phyloP scores from a whole-genome alignment of 2,113 vertebrate genomes.

The Pachyramphus minor region DNA sequence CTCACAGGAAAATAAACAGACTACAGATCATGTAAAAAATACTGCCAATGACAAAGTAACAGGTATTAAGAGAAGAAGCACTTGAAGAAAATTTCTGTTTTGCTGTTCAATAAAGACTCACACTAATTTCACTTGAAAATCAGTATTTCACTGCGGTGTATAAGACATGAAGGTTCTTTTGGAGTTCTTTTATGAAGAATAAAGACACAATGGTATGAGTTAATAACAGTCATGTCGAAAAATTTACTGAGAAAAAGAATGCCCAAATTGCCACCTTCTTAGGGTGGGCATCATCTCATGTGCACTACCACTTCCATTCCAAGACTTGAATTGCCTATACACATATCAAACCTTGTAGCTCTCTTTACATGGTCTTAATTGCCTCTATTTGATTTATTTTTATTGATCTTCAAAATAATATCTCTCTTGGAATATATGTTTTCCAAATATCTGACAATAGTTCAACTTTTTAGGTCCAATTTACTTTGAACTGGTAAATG shows the following conservation, averaged over 20 bases:
- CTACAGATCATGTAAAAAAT: not conserved
- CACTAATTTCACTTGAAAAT: not conserved
- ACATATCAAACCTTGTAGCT: accelerated
- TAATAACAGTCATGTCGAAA: not conserved
- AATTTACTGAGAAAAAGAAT: not conserved
- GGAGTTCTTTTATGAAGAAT: not conserved
- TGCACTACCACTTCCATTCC: not conserved
- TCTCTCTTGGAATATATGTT: not conserved
- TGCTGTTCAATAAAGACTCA: not conserved
- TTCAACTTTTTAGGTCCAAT: not conserved
- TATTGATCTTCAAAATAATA: not conserved
- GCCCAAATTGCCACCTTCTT: not conserved
- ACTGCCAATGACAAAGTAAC: not conserved
- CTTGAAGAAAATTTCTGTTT: not conserved
- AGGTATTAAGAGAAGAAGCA: not conserved
- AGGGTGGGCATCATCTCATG: accelerated
- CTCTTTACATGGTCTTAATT: not conserved
- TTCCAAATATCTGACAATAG: not conserved
- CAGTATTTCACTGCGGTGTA: not conserved
- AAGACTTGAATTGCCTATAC: not conserved
- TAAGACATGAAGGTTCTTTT: not conserved
- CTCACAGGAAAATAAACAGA: conserved; percentile 18
- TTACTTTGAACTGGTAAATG: not conserved
- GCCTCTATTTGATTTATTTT: not conserved
- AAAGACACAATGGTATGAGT: not conserved